phyloP scores from a whole-genome alignment of 2,113 vertebrate genomes.

The Ptilorrhoa leucosticta region DNA sequence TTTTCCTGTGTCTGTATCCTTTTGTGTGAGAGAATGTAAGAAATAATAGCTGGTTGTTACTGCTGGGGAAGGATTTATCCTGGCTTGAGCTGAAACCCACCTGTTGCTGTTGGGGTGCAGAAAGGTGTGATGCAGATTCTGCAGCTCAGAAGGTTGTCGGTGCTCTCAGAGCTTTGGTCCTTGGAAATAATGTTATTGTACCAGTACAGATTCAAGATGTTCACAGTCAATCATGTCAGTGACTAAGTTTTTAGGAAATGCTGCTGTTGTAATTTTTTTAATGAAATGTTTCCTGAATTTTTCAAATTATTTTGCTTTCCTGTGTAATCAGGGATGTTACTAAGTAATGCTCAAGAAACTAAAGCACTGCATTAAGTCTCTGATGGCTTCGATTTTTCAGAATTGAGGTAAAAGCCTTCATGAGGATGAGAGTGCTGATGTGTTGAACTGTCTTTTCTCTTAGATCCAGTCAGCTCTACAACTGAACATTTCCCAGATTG shows the following conservation, averaged over 20 bases:
- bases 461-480: slow-evolving; percentile 83
- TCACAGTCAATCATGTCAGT: background rate
- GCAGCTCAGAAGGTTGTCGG: background rate
- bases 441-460: background rate
- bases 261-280: background rate
- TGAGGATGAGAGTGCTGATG: background rate
- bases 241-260: background rate
- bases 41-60: background rate
- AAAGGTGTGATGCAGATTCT: background rate
- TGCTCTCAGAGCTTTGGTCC: background rate
- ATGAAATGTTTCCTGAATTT: background rate
- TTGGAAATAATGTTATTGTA: background rate
- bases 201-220: background rate
- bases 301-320: background rate
- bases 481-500: slow-evolving; percentile 75
- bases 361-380: background rate
- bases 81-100: background rate
- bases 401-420: background rate
- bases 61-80: background rate
- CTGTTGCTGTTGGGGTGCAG: background rate
- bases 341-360: background rate
- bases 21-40: background rate
- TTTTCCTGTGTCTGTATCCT: background rate
- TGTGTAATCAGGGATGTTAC: background rate
- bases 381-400: background rate